These are phyloP conservation scores for Centrocercus urophasianus DNA, from an alignment of 2,113 vertebrate genomes.

Conservation along the genomic window DNA sequence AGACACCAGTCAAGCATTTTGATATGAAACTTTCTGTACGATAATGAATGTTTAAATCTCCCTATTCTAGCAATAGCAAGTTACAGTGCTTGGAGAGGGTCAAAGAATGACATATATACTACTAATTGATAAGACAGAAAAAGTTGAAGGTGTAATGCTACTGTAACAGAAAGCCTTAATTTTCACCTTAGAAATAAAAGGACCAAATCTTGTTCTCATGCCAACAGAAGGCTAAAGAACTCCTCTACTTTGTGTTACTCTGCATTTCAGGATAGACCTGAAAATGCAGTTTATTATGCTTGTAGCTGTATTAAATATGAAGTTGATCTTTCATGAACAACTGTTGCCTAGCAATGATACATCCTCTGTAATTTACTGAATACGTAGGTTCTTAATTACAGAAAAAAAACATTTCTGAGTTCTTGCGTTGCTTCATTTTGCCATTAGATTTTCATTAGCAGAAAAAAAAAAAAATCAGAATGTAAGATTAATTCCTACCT, in stretches of 20 bases:
- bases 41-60: neutral
- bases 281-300: neutral
- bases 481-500: neutral
- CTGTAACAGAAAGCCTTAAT: neutral
- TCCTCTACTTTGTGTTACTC: neutral
- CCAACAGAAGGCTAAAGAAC: neutral
- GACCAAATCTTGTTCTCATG: neutral
- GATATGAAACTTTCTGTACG: neutral
- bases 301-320: slow-evolving; percentile 1
- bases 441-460: neutral
- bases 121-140: neutral
- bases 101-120: neutral
- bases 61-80: neutral
- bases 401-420: neutral
- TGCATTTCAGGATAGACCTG: neutral
- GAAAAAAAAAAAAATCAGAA: no score
- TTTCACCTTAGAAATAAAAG: slow-evolving; percentile 26
- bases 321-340: neutral
- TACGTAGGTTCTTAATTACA: neutral
- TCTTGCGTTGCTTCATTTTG: neutral
- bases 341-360: slow-evolving; percentile 24
- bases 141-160: neutral
- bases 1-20: neutral
- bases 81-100: neutral
- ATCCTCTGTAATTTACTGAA: slow-evolving; percentile 19